Evolutionary conservation across 2,888 invertebrate genomes (phyloP).

Genomic region (Drosophila conformis): DNA sequence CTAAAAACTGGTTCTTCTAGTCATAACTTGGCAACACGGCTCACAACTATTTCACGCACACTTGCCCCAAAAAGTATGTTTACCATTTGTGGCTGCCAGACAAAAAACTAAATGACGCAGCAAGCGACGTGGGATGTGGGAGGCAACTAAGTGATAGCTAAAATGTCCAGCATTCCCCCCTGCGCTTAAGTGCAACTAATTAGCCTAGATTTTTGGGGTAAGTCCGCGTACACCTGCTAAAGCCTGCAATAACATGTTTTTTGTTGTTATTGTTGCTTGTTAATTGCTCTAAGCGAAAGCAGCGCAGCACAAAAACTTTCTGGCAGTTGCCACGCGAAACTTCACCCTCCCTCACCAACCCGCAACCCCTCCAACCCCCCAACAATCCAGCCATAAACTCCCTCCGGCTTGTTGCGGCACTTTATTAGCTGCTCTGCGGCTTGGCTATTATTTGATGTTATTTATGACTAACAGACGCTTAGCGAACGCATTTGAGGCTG

Average conservation of each 20-base stretch:
- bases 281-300: constrained; percentile 50
- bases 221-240: constrained; percentile 62
- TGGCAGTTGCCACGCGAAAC: constrained; percentile 36
- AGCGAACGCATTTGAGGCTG: constrained; percentile 46
- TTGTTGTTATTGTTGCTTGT: constrained; percentile 24
- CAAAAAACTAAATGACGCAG: constrained; percentile 20
- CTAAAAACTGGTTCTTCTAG: no score
- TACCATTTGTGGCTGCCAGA: constrained; percentile 54
- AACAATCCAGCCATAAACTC: neutral
- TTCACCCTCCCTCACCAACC: neutral
- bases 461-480: constrained; percentile 66
- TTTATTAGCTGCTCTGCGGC: constrained; percentile 58
- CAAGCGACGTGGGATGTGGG: constrained; percentile 1
- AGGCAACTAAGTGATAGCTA: constrained; percentile 56
- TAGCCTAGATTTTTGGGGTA: constrained; percentile 69
- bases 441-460: constrained; percentile 68
- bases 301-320: constrained; percentile 46
- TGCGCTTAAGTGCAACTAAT: constrained; percentile 72
- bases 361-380: no score
- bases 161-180: constrained; percentile 24
- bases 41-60: constrained; percentile 57
- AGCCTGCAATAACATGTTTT: constrained; percentile 39
- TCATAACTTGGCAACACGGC: neutral
- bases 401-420: constrained; percentile 48
- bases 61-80: constrained; percentile 46